Percentiles rank a stretch among this genome's conserved stretches.
Evolutionary conservation across 2,113 vertebrate genomes (phyloP).

Genomic region (Cnemophilus loriae): DNA sequence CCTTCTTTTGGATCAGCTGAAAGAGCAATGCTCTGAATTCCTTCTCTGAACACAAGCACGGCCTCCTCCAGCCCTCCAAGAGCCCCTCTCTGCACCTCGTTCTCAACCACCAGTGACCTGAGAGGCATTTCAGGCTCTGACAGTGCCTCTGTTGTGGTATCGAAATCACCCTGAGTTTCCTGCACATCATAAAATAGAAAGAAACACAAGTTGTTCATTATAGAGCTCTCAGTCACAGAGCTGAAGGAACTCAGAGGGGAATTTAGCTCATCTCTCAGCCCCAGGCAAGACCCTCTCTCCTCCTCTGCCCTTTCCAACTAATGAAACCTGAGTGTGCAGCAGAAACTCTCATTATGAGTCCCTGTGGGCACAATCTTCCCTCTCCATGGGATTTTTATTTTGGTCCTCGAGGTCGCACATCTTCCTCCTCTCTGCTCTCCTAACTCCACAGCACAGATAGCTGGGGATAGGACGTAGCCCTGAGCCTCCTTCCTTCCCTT

Average conservation of each 20-base stretch:
- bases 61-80: not conserved
- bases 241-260: not conserved
- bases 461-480: accelerated
- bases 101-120: not conserved
- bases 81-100: not conserved
- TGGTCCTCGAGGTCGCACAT: not conserved
- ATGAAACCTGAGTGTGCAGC: not conserved
- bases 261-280: not conserved
- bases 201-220: not conserved
- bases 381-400: not conserved
- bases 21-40: not conserved
- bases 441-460: not conserved
- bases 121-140: not conserved
- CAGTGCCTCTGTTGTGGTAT: not conserved
- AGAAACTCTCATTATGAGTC: not conserved
- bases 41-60: not conserved
- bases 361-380: not conserved
- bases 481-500: not conserved
- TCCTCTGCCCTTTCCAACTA: slow-evolving; percentile 8
- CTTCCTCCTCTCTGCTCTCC: not conserved
- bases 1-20: not conserved
- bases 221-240: not conserved
- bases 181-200: not conserved
- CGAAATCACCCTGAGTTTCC: not conserved
- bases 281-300: not conserved